Evolutionary conservation across 2,888 invertebrate species (phyloP).

Genomic region (Escarpia spicata): DNA sequence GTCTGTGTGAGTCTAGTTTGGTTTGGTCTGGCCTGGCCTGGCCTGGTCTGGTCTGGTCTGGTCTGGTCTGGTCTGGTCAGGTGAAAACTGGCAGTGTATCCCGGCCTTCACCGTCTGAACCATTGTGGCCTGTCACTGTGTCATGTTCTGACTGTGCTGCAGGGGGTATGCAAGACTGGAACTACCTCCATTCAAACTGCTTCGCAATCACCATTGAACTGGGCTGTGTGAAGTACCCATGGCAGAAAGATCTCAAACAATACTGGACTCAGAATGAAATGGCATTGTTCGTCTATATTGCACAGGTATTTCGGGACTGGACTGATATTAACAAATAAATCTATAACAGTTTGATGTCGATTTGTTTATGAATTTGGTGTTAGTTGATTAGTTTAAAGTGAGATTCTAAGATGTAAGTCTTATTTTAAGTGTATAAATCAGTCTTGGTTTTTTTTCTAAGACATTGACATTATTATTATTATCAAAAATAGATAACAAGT

Average conservation of each 20-base stretch:
- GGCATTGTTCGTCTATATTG: conserved; percentile 84
- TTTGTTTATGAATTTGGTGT: neutral
- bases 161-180: conserved; percentile 99
- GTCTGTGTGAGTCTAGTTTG: too few relatives aligned
- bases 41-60: too few relatives aligned
- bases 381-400: neutral
- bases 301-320: conserved; percentile 74
- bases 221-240: conserved; percentile 92
- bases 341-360: neutral
- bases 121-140: neutral
- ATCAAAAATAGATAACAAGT: too few relatives aligned
- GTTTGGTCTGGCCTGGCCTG: too few relatives aligned
- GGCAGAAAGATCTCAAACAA: conserved; percentile 74
- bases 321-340: neutral
- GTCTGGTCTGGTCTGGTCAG: too few relatives aligned
- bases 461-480: too few relatives aligned
- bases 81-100: too few relatives aligned
- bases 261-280: conserved; percentile 92
- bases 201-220: conserved; percentile 95
- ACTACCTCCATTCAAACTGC: conserved; percentile 89
- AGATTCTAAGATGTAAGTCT: too few relatives aligned
- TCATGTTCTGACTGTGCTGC: conserved; percentile 52
- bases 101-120: too few relatives aligned
- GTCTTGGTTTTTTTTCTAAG: too few relatives aligned
- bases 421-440: too few relatives aligned